phyloP scores from a whole-genome alignment of 1,140 invertebrate genomes.

The Halesus radiatus region DNA sequence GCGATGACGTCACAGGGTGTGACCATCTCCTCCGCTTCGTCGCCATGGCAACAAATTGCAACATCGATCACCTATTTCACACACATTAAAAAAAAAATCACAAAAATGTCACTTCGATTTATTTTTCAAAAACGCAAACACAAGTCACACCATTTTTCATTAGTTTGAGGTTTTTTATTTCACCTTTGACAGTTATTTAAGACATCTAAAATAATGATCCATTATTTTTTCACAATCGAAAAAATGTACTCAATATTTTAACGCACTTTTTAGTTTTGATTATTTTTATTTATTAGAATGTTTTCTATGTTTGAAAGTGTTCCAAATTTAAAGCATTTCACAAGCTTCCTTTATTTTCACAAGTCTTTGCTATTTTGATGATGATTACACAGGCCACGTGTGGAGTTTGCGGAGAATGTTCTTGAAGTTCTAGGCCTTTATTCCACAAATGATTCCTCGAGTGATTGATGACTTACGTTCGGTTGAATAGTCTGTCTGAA shows the following conservation, averaged over 20 bases:
- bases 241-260: too few species aligned
- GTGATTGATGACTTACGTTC: slow-evolving; percentile 12
- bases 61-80: slow-evolving; percentile 25
- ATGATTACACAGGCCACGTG: background rate
- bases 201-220: too few species aligned
- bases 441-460: slow-evolving; percentile 5
- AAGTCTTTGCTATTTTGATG: slow-evolving; percentile 16
- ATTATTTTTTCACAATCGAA: too few species aligned
- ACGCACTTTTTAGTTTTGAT: too few species aligned
- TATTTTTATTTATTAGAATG: too few species aligned
- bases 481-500: slow-evolving; percentile 13
- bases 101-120: slow-evolving; percentile 1
- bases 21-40: slow-evolving; percentile 52
- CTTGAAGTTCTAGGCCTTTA: background rate
- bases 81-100: slow-evolving; percentile 38
- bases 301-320: too few species aligned
- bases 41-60: slow-evolving; percentile 43
- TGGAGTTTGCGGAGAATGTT: background rate
- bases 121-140: background rate
- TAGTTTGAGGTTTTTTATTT: background rate
- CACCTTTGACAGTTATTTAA: background rate
- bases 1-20: slow-evolving; percentile 46
- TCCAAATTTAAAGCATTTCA: background rate
- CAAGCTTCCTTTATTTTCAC: background rate
- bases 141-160: slow-evolving; percentile 20